Conservation (phyloP, 1,140 invertebrate species). For the Neodiprion fabricii region DNA sequence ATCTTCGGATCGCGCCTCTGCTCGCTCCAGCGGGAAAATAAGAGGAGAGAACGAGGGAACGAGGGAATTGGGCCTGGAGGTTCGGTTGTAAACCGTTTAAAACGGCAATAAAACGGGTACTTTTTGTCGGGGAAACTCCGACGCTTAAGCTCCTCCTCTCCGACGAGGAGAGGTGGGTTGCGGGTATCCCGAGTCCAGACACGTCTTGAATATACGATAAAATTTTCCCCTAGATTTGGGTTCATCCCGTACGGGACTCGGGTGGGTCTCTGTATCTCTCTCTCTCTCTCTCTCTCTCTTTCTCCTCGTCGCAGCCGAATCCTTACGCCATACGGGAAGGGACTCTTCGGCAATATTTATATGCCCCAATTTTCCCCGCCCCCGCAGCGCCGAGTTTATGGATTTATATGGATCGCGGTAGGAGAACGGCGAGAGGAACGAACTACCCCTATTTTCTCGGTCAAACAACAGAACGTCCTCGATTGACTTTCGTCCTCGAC, state of each 20-base stretch:
- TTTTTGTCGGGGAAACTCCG: constrained; percentile 6
- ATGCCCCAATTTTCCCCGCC: constrained; percentile 3
- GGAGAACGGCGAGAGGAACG: background rate
- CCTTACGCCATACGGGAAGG: background rate
- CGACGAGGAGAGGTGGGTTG: background rate
- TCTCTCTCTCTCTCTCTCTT: constrained; percentile 8
- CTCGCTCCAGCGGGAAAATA: too few relatives aligned
- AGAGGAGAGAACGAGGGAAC: background rate
- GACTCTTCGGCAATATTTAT: background rate
- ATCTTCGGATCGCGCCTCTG: background rate
- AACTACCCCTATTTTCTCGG: background rate
- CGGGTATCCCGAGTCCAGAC: constrained; percentile 49
- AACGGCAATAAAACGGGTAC: constrained; percentile 46
- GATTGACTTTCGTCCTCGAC: background rate
- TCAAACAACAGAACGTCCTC: background rate
- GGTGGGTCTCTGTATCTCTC: background rate
- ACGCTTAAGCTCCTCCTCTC: background rate
- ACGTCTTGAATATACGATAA: constrained; percentile 58
- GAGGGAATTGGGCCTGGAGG: background rate
- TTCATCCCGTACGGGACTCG: constrained; percentile 13
- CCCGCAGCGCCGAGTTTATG: too few relatives aligned
- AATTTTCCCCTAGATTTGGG: constrained; percentile 56
- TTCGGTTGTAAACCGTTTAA: constrained; percentile 37
- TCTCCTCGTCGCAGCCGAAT: background rate
- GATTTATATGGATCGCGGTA: too few relatives aligned